These are phyloP conservation scores for Florisuga fusca DNA, from an alignment of 2,797 vertebrate species.

Conservation along the genomic window DNA sequence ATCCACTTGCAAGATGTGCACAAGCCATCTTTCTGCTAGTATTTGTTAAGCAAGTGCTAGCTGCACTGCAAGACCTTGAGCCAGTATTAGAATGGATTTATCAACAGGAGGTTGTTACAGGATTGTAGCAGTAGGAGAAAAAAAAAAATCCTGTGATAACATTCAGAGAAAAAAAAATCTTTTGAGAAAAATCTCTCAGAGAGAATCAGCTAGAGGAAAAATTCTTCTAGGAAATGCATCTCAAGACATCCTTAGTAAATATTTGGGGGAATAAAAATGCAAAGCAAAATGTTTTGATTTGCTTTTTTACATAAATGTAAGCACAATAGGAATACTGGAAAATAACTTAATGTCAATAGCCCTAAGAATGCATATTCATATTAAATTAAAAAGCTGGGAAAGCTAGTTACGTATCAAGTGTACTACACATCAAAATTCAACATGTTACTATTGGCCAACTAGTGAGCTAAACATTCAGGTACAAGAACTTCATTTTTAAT, in stretches of 20 bases:
- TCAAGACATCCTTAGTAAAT: background rate
- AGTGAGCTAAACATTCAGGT: background rate
- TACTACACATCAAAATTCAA: background rate
- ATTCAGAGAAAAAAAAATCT: background rate
- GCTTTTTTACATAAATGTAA: background rate
- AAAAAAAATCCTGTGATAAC: background rate
- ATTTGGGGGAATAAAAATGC: background rate
- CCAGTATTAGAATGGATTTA: background rate
- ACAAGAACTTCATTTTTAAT: background rate
- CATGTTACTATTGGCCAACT: rapidly evolving
- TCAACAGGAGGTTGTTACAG: background rate
- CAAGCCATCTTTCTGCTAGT: background rate
- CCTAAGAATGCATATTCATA: background rate
- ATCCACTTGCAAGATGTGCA: background rate
- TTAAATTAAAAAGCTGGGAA: background rate
- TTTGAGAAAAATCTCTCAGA: background rate
- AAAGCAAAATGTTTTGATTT: background rate
- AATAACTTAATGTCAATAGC: background rate
- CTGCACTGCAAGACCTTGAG: background rate
- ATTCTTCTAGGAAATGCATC: background rate
- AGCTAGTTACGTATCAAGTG: background rate
- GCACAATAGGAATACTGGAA: background rate
- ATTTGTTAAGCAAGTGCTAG: background rate
- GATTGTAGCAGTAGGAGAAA: background rate
- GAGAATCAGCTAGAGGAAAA: background rate